Evolutionary conservation across 2,888 invertebrate species (phyloP), one percentile per base, ranked within the genome.

Genomic region (Noctua janthe): DNA sequence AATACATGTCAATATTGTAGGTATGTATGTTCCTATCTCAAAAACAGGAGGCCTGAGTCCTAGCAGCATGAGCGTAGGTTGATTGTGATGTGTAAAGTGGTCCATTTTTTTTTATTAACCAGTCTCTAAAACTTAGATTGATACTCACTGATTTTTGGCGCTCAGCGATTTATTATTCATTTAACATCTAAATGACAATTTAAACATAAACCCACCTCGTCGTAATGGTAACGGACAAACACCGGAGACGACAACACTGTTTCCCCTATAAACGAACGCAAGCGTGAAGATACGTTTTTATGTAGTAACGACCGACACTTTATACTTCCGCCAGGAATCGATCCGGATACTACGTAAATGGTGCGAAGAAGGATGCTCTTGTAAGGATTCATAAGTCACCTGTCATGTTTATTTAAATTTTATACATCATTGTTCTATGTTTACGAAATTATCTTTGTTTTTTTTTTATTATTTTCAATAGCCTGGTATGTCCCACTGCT

Each of bases 281-380:
- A 83, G 80, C 87, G 89, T 88, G 87, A 88, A 89, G 81, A 74
- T 82, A 90, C 86, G 49, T 84, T 87, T 83, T 81, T 83, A 84
- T 82, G 69, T 80, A 81, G 76, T 81, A 90, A 87, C 90, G 90
- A 82, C 89, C 82, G 83, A 80, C 83, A 89, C 73, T 86, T 81
- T 82, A 87, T 82, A 87, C 89, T 90, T 90, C 89, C 89, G 89
- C 76, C 81, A 77, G 83, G 89, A 88, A 84, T 89, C 87, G 87
- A 90, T 89, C 88, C 82, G 87, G 89, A 90, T 87, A 89, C 88
- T 76, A 69, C 71, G 71, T 78, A 67, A 83, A 81, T 71, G 80
- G 75, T 71, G 78, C 54, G 59, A 71, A 77, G 85, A 71, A 77
- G 84, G 85, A 90, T 81, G 82, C 70, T 71, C 80, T 89, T 89